A percentile compares a stretch with the other conserved stretches of the same genome.
These are phyloP conservation scores for Holothuria scabra DNA, from an alignment of 53 echinoderm and acorn worm genomes.

Conservation along the genomic window DNA sequence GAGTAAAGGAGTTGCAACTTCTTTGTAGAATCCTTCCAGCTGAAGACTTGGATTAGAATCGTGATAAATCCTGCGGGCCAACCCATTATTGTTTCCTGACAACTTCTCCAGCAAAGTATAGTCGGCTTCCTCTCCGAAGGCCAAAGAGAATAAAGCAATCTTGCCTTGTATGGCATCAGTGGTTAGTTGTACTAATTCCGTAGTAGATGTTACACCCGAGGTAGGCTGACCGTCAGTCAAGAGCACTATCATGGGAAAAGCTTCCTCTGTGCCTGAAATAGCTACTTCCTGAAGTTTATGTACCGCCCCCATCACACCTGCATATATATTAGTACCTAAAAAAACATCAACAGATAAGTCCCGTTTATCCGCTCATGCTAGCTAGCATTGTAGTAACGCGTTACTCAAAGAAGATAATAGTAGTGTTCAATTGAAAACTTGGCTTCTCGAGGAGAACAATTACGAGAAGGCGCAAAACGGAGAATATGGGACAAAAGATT, in stretches of 20 bases:
- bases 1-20: slow-evolving; percentile 90
- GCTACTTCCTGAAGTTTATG: neutral
- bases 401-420: too few relatives aligned
- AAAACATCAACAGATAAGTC: too few relatives aligned
- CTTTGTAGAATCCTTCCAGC: slow-evolving; percentile 89
- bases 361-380: too few relatives aligned
- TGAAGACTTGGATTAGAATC: slow-evolving; percentile 79
- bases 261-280: neutral
- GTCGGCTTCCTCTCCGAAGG: slow-evolving; percentile 79
- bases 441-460: too few relatives aligned
- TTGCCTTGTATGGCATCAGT: slow-evolving; percentile 58
- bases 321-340: slow-evolving; percentile 78
- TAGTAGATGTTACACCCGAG: slow-evolving; percentile 54
- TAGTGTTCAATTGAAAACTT: too few relatives aligned
- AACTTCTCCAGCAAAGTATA: slow-evolving; percentile 74
- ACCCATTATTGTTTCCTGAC: slow-evolving; percentile 72
- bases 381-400: too few relatives aligned
- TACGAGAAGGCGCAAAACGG: too few relatives aligned
- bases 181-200: slow-evolving; percentile 23
- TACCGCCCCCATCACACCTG: slow-evolving; percentile 61
- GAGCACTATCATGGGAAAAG: slow-evolving; percentile 83
- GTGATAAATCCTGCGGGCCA: slow-evolving; percentile 79
- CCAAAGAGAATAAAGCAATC: slow-evolving; percentile 75
- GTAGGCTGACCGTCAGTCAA: slow-evolving; percentile 89
- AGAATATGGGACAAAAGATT: too few relatives aligned